Evolutionary conservation across 2,113 vertebrate genomes (phyloP).

Genomic region (Perognathus longimembris): DNA sequence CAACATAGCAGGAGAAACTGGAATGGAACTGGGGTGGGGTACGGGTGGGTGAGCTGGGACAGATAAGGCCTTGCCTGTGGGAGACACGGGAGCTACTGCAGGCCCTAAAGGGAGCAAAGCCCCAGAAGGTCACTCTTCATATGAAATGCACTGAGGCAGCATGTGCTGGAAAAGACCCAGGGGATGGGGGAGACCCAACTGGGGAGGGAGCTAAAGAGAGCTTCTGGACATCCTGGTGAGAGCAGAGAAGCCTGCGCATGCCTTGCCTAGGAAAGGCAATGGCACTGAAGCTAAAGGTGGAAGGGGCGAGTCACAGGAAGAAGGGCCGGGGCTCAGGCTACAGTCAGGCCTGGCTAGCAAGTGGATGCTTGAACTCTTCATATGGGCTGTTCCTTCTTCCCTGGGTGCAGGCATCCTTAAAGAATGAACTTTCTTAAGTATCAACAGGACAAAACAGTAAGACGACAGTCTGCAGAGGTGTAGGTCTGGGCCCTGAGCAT

Average conservation of each 20-base stretch:
- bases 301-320: background rate
- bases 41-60: background rate
- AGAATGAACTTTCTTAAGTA: background rate
- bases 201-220: background rate
- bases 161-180: accelerated
- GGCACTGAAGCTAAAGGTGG: background rate
- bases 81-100: background rate
- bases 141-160: background rate
- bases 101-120: background rate
- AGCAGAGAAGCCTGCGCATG: background rate
- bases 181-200: background rate
- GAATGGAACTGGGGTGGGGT: background rate
- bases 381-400: background rate
- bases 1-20: background rate
- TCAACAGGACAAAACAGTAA: background rate
- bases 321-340: background rate
- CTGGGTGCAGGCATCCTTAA: background rate
- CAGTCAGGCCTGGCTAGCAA: background rate
- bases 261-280: background rate
- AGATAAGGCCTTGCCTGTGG: background rate
- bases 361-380: background rate
- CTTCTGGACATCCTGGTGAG: background rate
- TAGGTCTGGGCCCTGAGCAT: too few species aligned
- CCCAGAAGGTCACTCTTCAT: background rate
- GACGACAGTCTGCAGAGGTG: background rate